A percentile compares a stretch with the other conserved stretches of the same genome.
Conservation (phyloP, 2,888 invertebrate species). For the Trimorus sp. region DNA sequence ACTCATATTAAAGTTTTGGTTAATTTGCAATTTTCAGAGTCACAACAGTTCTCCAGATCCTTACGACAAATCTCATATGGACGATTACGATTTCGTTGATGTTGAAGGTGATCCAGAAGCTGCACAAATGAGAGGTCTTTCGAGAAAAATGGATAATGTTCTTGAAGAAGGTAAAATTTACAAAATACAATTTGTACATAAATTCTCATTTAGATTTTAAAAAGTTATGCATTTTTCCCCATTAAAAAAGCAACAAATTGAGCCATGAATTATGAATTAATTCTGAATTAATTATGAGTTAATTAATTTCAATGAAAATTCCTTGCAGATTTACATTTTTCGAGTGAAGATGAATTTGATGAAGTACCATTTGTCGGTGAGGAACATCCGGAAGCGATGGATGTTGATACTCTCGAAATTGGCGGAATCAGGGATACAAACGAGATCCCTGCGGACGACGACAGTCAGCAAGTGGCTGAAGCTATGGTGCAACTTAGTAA, state of each 20-base stretch:
- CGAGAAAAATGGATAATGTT: conserved; percentile 85
- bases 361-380: conserved; percentile 84
- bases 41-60: conserved; percentile 85
- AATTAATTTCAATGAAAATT: background rate
- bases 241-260: too few species aligned
- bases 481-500: conserved; percentile 89
- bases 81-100: conserved; percentile 86
- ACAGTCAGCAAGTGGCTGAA: conserved; percentile 88
- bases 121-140: conserved; percentile 79
- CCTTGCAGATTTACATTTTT: conserved; percentile 86
- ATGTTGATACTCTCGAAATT: conserved; percentile 76
- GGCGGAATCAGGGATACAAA: conserved; percentile 76
- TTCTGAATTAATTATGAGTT: too few species aligned
- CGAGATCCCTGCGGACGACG: conserved; percentile 83
- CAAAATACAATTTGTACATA: conserved; percentile 9
- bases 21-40: conserved; percentile 69
- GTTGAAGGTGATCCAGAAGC: conserved; percentile 84
- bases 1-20: background rate
- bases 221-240: too few species aligned
- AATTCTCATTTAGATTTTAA: too few species aligned
- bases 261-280: too few species aligned
- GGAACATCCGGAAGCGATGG: conserved; percentile 80
- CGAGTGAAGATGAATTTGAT: conserved; percentile 87
- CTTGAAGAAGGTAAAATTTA: conserved; percentile 87
- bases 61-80: conserved; percentile 80